Evolutionary conservation across 2,113 vertebrate species (phyloP), one percentile per base, ranked within the genome.

Genomic region (Phyllostomus discolor): DNA sequence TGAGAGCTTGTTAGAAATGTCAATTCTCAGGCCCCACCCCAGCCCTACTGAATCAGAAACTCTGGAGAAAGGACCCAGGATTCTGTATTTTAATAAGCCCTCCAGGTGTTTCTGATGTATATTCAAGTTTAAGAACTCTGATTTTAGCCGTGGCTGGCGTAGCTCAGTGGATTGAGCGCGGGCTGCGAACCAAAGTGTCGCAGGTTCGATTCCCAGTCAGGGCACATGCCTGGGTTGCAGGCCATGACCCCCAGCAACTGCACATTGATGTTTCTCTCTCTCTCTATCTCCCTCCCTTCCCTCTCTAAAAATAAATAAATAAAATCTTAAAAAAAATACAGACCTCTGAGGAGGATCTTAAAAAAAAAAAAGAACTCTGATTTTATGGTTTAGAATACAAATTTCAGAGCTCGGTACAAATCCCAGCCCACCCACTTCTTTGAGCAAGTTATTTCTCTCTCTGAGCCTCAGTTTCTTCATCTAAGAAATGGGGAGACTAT

Each of bases 381-480:
- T 75, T 95, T 67, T 66, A 22, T 33, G 64, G n/a, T 87, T 91
- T 72, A 8, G 59, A 91, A 33, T 35, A 85, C 59, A 83, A 76
- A 83, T 64, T 78, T 88, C 83, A 75, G 48, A 92, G 69, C 38
- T 88, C 28, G 33, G 54, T 70, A 91, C 64, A 70, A 94, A 88
- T 92, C 9, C 43, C 28, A 84, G 52, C 41, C 81, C 35, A 62
- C 48, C 22, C 10, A 75, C 84, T 94, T 87, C 35, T 85, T 79
- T 46, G 20, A 76, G 48, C 54, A 86, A 94, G 59, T 91, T 84
- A 82, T 33, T 90, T 67, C 70, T 57, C 33, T 92, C 69, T 88
- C 41, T 80, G n/a, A 95, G 75, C 33, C 52, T 92, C 35, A 59
- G 85, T 80, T 90, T 92, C 85, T 70, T 91, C 59, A 76, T 82